Evolutionary conservation across 2,113 vertebrate species (phyloP).

Genomic region (Oryzias javanicus): DNA sequence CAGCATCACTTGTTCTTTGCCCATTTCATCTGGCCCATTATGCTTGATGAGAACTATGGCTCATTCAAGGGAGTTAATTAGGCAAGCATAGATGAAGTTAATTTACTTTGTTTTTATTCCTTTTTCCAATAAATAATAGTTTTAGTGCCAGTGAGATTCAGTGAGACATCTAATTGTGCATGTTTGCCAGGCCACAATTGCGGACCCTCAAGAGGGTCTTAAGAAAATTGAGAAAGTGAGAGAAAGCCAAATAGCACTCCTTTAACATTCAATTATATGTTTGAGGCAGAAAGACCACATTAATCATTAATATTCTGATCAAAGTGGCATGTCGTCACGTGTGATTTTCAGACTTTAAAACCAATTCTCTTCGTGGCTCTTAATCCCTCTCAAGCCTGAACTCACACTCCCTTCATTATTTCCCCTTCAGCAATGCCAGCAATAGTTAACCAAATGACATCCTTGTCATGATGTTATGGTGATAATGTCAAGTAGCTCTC

Average conservation of each 20-base stretch:
- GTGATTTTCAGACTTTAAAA: slow-evolving; percentile 40
- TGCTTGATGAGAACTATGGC: slow-evolving; percentile 43
- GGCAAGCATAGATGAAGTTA: slow-evolving; percentile 51
- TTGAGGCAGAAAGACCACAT: slow-evolving; percentile 25
- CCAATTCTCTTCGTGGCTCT: slow-evolving; percentile 24
- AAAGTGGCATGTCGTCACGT: slow-evolving; percentile 23
- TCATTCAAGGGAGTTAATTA: slow-evolving; percentile 54
- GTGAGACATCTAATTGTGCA: slow-evolving; percentile 36
- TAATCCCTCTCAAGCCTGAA: slow-evolving; percentile 36
- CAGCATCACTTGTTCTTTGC: slow-evolving; percentile 33
- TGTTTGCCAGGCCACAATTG: slow-evolving; percentile 14
- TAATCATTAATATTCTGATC: slow-evolving; percentile 26
- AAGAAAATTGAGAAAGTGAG: slow-evolving; percentile 36
- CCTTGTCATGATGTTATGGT: slow-evolving; percentile 56
- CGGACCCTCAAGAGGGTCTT: slow-evolving; percentile 15
- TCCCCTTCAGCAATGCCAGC: slow-evolving; percentile 40
- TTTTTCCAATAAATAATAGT: slow-evolving; percentile 54
- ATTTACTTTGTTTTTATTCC: slow-evolving; percentile 42
- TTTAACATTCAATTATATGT: slow-evolving; percentile 29
- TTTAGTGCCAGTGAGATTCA: slow-evolving; percentile 28
- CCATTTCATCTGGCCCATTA: slow-evolving; percentile 48
- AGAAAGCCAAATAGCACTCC: slow-evolving; percentile 12
- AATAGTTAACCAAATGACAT: slow-evolving; percentile 61
- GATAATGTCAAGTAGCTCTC: slow-evolving; percentile 64
- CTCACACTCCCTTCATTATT: slow-evolving; percentile 35